A percentile compares a stretch with the other conserved stretches of the same genome.
Evolutionary conservation across 2,888 invertebrate genomes (phyloP).

Genomic region (Theodoxus fluviatilis): DNA sequence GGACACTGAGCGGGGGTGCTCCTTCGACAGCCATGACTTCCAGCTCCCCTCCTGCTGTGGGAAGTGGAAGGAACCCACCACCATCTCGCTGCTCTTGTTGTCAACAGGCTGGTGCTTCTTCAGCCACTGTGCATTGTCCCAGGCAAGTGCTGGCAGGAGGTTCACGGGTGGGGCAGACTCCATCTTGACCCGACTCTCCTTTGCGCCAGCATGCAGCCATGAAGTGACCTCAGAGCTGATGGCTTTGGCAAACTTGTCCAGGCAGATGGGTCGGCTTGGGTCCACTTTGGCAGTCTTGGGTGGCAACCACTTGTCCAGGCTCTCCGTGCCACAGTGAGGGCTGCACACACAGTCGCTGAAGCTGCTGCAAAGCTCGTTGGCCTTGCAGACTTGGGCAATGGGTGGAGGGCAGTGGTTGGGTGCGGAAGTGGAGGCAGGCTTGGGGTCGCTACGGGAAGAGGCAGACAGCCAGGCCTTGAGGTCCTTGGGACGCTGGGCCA

Average conservation of each 20-base stretch:
- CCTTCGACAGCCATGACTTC: too few species aligned
- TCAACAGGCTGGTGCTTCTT: conserved; percentile 10
- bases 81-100: too few species aligned
- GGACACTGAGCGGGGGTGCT: too few species aligned
- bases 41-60: too few species aligned
- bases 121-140: conserved; percentile 21
- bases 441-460: neutral
- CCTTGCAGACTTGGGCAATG: too few species aligned
- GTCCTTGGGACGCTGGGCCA: neutral
- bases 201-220: too few species aligned
- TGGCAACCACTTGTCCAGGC: neutral
- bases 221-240: too few species aligned
- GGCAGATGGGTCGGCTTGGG: neutral
- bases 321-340: conserved; percentile 25
- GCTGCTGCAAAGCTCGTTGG: conserved; percentile 28
- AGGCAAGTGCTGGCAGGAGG: neutral
- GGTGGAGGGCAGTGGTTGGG: too few species aligned
- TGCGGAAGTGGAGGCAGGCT: conserved; percentile 12
- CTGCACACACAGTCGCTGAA: conserved; percentile 28
- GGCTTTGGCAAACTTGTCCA: too few species aligned
- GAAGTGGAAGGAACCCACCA: too few species aligned
- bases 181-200: too few species aligned
- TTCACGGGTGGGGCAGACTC: neutral
- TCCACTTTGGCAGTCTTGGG: conserved; percentile 13
- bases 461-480: conserved; percentile 2